Conservation (phyloP, 2,888 invertebrate species). For the Ophion costatus region DNA sequence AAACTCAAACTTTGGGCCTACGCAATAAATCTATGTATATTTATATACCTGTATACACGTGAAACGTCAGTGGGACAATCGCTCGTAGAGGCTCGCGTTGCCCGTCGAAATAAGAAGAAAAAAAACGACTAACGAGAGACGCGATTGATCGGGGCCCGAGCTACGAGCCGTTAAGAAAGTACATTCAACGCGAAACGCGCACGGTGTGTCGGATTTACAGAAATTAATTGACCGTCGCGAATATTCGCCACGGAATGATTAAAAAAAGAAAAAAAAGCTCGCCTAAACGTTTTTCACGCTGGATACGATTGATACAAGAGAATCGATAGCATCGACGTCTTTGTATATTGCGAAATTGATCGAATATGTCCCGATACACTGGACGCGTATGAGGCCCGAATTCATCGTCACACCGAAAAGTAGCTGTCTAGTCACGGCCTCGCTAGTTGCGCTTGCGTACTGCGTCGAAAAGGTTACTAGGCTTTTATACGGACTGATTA, state of each 20-base stretch:
- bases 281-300: not conserved
- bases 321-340: not conserved
- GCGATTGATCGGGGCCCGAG: not conserved
- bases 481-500: not conserved
- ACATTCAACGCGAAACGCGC: not conserved
- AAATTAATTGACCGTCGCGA: not conserved
- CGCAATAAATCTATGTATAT: slow-evolving; percentile 4
- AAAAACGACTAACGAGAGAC: not conserved
- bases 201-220: not conserved
- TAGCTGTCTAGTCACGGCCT: not conserved
- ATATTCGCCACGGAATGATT: not conserved
- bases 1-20: slow-evolving; percentile 43
- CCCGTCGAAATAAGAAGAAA: not conserved
- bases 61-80: not conserved
- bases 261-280: not conserved
- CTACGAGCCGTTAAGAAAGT: not conserved
- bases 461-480: not conserved
- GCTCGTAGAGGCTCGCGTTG: not conserved
- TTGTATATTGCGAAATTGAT: not conserved
- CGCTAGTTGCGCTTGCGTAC: not conserved
- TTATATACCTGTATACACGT: slow-evolving; percentile 14
- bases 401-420: not conserved
- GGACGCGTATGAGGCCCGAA: not conserved
- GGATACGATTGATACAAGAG: not conserved
- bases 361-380: not conserved